phyloP scores from a whole-genome alignment of 1,140 invertebrate genomes.

The Ostrea edulis region DNA sequence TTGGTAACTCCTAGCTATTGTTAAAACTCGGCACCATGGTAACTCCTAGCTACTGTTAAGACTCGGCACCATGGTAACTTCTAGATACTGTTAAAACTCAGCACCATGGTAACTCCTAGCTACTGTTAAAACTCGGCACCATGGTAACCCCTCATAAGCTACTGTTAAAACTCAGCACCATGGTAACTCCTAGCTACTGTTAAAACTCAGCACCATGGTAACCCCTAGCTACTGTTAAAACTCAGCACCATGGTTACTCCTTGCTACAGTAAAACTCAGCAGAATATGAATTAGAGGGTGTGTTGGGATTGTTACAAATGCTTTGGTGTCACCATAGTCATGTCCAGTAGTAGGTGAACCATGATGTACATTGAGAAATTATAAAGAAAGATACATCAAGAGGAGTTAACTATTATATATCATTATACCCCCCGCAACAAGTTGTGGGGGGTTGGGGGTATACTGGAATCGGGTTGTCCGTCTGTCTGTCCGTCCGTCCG shows the following conservation, averaged over 20 bases:
- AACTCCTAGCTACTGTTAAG: slow-evolving; percentile 47
- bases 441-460: too few species aligned
- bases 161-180: slow-evolving; percentile 86
- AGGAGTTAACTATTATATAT: too few species aligned
- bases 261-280: background rate
- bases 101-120: slow-evolving; percentile 88
- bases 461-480: too few species aligned
- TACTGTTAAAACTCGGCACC: slow-evolving; percentile 84
- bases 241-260: slow-evolving; percentile 91
- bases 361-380: too few species aligned
- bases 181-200: slow-evolving; percentile 82
- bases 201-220: slow-evolving; percentile 90
- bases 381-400: too few species aligned
- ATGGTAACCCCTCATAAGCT: slow-evolving; percentile 85
- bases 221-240: background rate
- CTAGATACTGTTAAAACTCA: slow-evolving; percentile 79
- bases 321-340: too few species aligned
- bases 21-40: slow-evolving; percentile 90
- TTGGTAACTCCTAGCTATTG: slow-evolving; percentile 82
- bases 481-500: too few species aligned
- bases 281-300: too few species aligned
- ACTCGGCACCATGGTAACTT: slow-evolving; percentile 90
- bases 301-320: too few species aligned
- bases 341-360: too few species aligned
- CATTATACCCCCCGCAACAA: too few species aligned